phyloP scores from a whole-genome alignment of 2,888 invertebrate genomes.

The Papilio elwesi region DNA sequence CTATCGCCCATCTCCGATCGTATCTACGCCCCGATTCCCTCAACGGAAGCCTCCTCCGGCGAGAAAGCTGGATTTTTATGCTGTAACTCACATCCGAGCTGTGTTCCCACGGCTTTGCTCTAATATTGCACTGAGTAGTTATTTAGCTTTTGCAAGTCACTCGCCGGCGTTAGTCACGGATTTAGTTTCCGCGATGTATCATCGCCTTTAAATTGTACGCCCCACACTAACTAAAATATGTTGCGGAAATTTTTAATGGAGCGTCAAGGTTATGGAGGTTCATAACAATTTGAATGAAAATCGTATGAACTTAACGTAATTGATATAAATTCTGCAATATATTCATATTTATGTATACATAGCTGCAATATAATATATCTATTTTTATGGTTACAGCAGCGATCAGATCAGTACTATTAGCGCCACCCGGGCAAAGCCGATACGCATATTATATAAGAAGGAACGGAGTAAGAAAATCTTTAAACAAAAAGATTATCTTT shows the following conservation, averaged over 20 bases:
- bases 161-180: constrained; percentile 42
- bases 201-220: constrained; percentile 28
- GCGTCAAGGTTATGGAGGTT: neutral
- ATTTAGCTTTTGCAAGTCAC: constrained; percentile 41
- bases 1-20: constrained; percentile 72
- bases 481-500: too few relatives aligned
- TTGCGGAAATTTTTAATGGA: constrained; percentile 20
- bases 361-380: too few relatives aligned
- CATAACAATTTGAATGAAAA: too few relatives aligned
- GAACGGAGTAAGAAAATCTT: too few relatives aligned
- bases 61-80: constrained; percentile 78
- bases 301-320: too few relatives aligned
- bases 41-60: constrained; percentile 74
- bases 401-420: too few relatives aligned
- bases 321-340: too few relatives aligned
- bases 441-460: too few relatives aligned
- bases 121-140: constrained; percentile 49
- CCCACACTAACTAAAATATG: neutral
- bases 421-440: too few relatives aligned
- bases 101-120: constrained; percentile 67
- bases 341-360: too few relatives aligned
- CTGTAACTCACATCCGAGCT: constrained; percentile 58
- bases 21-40: constrained; percentile 63
- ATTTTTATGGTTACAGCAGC: too few relatives aligned
- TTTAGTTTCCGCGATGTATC: constrained; percentile 36